A percentile compares a stretch with the other conserved stretches of the same genome.
phyloP scores from a whole-genome alignment of 2,113 vertebrate species.

The Tetraodon nigroviridis region DNA sequence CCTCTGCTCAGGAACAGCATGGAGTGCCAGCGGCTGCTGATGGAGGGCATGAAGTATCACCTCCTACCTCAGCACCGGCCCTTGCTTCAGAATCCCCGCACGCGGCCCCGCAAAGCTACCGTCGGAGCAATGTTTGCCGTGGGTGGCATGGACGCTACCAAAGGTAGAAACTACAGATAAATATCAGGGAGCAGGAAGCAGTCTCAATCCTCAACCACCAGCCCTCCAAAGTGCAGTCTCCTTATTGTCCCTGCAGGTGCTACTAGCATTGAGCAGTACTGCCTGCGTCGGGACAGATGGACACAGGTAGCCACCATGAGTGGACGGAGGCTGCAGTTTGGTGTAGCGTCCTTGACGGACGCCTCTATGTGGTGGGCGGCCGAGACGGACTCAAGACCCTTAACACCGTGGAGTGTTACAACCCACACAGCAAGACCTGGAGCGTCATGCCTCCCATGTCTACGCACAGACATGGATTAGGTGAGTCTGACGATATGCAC shows the following conservation, averaged over 20 bases:
- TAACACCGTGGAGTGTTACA: constrained; percentile 97
- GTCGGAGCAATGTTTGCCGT: constrained; percentile 94
- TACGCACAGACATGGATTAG: constrained; percentile 93
- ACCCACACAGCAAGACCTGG: constrained; percentile 93
- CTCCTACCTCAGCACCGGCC: constrained; percentile 90
- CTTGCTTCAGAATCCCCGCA: constrained; percentile 92
- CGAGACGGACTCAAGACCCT: constrained; percentile 95
- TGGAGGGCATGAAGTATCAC: constrained; percentile 99
- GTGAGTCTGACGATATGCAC: constrained; percentile 57
- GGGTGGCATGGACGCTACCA: constrained; percentile 96
- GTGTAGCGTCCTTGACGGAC: constrained; percentile 92
- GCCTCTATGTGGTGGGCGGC: constrained; percentile 93
- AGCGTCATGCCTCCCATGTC: constrained; percentile 98
- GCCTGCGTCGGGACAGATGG: constrained; percentile 91
- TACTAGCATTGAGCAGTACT: constrained; percentile 97
- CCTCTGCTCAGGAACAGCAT: constrained; percentile 89
- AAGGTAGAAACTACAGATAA: constrained; percentile 66
- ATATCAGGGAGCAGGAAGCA: too few relatives aligned
- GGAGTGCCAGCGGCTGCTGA: constrained; percentile 94
- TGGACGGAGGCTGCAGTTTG: constrained; percentile 92
- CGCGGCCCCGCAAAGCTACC: constrained; percentile 93
- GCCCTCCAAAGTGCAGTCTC: not conserved
- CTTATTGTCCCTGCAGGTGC: constrained; percentile 75
- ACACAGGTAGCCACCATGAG: constrained; percentile 94
- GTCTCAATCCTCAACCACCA: too few relatives aligned